Evolutionary conservation across 2,113 vertebrate genomes (phyloP).

Genomic region (Epinephelus fuscoguttatus): DNA sequence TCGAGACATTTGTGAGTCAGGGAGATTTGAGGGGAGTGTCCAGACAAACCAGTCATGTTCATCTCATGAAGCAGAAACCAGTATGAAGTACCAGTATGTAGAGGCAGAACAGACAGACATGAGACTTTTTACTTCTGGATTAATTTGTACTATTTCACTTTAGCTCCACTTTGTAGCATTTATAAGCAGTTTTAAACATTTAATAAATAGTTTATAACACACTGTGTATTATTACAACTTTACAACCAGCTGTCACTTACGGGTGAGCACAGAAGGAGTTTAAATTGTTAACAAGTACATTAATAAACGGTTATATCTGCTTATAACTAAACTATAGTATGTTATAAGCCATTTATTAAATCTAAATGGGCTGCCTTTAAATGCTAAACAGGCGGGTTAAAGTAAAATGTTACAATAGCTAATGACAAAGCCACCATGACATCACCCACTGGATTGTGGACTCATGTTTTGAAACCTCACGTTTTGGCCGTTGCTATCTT

Average conservation of each 20-base stretch:
- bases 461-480: no score
- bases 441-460: no score
- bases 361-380: background rate
- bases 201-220: background rate
- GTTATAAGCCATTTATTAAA: background rate
- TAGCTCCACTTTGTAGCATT: no score
- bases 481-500: no score
- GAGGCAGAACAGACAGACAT: background rate
- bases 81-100: background rate
- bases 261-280: background rate
- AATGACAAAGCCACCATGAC: no score
- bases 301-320: background rate
- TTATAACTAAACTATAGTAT: background rate
- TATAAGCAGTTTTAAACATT: background rate
- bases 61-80: slow-evolving; percentile 1
- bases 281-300: no score
- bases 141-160: no score
- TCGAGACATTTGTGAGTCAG: slow-evolving; percentile 62
- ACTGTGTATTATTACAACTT: background rate
- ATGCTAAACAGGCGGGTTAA: no score
- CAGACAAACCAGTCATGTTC: slow-evolving; percentile 53
- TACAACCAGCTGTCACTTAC: no score
- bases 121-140: background rate
- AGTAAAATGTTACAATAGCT: background rate
- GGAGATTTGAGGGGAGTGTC: slow-evolving; percentile 62